Evolutionary conservation across 2,113 vertebrate genomes (phyloP).

Genomic region (Amazona guildingii): DNA sequence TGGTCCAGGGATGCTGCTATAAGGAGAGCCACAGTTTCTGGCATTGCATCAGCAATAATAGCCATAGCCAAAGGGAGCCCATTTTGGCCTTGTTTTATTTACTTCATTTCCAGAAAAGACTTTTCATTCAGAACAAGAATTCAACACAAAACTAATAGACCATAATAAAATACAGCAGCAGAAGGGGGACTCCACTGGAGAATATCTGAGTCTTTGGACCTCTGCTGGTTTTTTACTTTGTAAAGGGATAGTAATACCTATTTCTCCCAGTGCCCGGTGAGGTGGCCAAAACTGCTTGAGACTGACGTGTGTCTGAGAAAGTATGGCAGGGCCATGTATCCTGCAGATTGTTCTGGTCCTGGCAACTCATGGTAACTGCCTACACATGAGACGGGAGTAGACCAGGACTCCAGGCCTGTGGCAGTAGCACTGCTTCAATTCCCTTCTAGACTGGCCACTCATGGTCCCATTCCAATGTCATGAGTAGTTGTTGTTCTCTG

Average conservation of each 20-base stretch:
- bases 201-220: background rate
- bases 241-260: background rate
- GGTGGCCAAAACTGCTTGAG: background rate
- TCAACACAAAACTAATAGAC: background rate
- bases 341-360: background rate
- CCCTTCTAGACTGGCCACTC: background rate
- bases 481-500: background rate
- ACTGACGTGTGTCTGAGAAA: background rate
- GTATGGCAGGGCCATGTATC: background rate
- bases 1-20: background rate
- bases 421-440: fast-evolving
- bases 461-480: background rate
- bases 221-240: background rate
- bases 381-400: background rate
- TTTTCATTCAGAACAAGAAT: background rate
- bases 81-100: background rate
- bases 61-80: background rate
- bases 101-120: background rate
- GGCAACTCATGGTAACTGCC: background rate
- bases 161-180: background rate
- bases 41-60: background rate
- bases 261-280: background rate
- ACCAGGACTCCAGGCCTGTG: background rate
- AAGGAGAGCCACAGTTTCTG: background rate
- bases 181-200: background rate